Conservation (phyloP, 2,888 invertebrate species). For the Lobophora halterata region DNA sequence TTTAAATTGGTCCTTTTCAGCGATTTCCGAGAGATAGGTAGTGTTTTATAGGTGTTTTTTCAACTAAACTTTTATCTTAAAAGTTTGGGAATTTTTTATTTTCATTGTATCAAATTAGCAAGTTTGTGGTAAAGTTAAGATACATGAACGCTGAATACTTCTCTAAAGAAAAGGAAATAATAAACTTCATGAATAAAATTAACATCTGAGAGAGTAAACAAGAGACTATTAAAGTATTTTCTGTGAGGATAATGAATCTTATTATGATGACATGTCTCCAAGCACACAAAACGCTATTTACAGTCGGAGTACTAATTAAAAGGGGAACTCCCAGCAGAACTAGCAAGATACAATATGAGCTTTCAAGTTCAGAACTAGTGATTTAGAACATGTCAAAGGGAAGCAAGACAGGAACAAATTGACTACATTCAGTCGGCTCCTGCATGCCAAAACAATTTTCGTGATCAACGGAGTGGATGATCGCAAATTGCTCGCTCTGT, state of each 20-base stretch:
- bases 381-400: conserved; percentile 10
- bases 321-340: too few species aligned
- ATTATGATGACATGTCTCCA: too few species aligned
- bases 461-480: conserved; percentile 55
- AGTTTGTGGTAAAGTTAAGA: conserved; percentile 1
- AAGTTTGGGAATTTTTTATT: conserved; percentile 23
- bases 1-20: conserved; percentile 28
- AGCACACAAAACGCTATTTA: too few species aligned
- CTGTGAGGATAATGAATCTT: too few species aligned
- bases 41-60: conserved; percentile 17
- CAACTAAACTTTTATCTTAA: conserved; percentile 20
- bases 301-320: too few species aligned
- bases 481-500: conserved; percentile 45
- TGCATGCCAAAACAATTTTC: conserved; percentile 45
- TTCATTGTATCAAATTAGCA: conserved; percentile 9
- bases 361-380: too few species aligned
- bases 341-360: too few species aligned
- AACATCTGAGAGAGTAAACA: too few species aligned
- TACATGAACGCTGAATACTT: too few species aligned
- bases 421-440: conserved; percentile 11
- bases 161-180: neutral
- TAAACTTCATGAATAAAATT: neutral
- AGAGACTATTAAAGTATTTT: too few species aligned
- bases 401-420: conserved; percentile 15
- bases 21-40: conserved; percentile 15